phyloP scores from a whole-genome alignment of 2,797 vertebrate species.

The Phalanger gymnotis region DNA sequence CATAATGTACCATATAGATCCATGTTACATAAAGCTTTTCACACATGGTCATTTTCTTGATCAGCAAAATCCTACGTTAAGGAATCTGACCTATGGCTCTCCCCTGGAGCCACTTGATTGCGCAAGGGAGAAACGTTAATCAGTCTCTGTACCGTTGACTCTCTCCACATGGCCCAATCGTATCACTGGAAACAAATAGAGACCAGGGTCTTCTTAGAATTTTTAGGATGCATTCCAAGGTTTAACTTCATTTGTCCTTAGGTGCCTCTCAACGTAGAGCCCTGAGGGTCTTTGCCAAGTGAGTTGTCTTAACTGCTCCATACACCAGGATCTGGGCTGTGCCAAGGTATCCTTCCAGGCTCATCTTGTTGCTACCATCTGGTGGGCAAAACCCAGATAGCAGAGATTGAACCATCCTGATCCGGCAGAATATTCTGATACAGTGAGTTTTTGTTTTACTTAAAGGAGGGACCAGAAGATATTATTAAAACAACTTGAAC shows the following conservation, averaged over 20 bases:
- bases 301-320: not conserved
- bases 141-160: not conserved
- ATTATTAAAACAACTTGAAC: conserved; percentile 88
- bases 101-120: conserved; percentile 18
- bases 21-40: not conserved
- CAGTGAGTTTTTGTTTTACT: conserved; percentile 84
- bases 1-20: not conserved
- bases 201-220: conserved; percentile 42
- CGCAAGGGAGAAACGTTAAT: not conserved
- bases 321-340: conserved; percentile 53
- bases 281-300: not conserved
- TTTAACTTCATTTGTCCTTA: conserved; percentile 22
- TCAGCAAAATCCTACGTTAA: not conserved
- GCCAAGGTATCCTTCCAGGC: conserved; percentile 64
- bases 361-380: conserved; percentile 81
- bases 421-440: conserved; percentile 81
- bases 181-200: conserved; percentile 46
- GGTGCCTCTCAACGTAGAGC: conserved; percentile 23
- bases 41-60: not conserved
- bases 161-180: conserved; percentile 7
- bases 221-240: not conserved
- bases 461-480: conserved; percentile 85
- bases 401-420: conserved; percentile 66
- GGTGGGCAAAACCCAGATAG: conserved; percentile 79
- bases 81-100: not conserved